Conservation (phyloP, 2,888 invertebrate genomes). For the Steinernema hermaphroditum region DNA sequence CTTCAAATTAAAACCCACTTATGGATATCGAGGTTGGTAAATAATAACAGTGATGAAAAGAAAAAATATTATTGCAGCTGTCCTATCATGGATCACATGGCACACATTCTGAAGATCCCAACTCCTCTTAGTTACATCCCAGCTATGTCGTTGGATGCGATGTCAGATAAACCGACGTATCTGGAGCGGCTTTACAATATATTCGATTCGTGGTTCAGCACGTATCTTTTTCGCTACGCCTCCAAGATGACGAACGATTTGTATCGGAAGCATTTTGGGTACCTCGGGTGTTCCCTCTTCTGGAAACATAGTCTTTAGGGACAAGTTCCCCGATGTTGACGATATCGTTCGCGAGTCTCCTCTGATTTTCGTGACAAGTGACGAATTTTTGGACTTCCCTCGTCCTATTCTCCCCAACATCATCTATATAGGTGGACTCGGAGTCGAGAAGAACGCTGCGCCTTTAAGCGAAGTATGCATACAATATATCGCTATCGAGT, state of each 20-base stretch:
- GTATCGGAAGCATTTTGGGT: slow-evolving; percentile 35
- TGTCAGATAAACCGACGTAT: slow-evolving; percentile 6
- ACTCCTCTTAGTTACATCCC: slow-evolving; percentile 2
- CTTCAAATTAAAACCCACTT: slow-evolving; percentile 15
- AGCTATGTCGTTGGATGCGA: background rate
- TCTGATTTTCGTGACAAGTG: slow-evolving; percentile 33
- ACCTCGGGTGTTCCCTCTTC: no score
- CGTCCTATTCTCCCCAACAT: slow-evolving; percentile 33
- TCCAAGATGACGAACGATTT: slow-evolving; percentile 2
- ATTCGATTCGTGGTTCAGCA: background rate
- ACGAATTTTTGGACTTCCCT: slow-evolving; percentile 36
- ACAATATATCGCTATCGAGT: no score
- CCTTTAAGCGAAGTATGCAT: slow-evolving; percentile 2
- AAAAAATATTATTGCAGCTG: background rate
- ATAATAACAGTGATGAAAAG: no score
- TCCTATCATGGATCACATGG: slow-evolving; percentile 20
- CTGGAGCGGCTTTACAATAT: background rate
- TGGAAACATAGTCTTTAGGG: no score
- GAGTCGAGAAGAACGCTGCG: slow-evolving; percentile 1
- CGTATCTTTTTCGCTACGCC: slow-evolving; percentile 28
- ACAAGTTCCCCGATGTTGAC: slow-evolving; percentile 27
- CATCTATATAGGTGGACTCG: slow-evolving; percentile 34
- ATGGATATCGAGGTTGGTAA: slow-evolving; percentile 8
- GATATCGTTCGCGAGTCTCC: slow-evolving; percentile 28
- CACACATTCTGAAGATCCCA: background rate